phyloP scores from a whole-genome alignment of 64 coral and sea anemone species.

The Montipora cactus region DNA sequence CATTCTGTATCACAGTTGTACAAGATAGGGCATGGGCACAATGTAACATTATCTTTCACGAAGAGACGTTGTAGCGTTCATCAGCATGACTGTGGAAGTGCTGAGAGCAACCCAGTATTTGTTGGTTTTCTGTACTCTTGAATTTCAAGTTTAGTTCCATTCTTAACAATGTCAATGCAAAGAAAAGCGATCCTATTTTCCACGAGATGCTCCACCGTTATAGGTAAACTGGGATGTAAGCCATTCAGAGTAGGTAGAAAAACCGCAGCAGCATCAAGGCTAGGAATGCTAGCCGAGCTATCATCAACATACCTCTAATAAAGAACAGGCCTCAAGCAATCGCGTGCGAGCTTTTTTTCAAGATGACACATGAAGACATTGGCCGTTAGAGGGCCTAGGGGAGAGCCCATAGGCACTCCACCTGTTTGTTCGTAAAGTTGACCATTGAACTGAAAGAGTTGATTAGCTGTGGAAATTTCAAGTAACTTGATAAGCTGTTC shows the following conservation, averaged over 20 bases:
- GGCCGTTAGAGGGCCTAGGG: too few species aligned
- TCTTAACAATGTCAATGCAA: too few species aligned
- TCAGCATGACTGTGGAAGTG: background rate
- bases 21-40: too few species aligned
- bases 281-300: background rate
- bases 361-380: too few species aligned
- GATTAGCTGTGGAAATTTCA: slow-evolving; percentile 20
- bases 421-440: too few species aligned
- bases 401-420: too few species aligned
- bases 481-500: slow-evolving; percentile 20
- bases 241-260: too few species aligned
- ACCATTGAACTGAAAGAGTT: too few species aligned
- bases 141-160: slow-evolving; percentile 9
- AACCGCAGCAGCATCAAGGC: too few species aligned
- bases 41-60: background rate
- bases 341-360: background rate
- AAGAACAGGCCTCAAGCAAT: background rate
- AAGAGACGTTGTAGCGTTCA: slow-evolving; percentile 12
- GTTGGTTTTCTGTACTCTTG: background rate
- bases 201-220: slow-evolving; percentile 39
- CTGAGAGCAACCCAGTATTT: slow-evolving; percentile 2
- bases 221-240: slow-evolving; percentile 1
- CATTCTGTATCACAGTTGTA: too few species aligned
- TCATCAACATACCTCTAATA: background rate
- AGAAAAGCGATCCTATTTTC: background rate